Conservation (phyloP, 2,797 vertebrate genomes). For the Etheostoma perlongum region DNA sequence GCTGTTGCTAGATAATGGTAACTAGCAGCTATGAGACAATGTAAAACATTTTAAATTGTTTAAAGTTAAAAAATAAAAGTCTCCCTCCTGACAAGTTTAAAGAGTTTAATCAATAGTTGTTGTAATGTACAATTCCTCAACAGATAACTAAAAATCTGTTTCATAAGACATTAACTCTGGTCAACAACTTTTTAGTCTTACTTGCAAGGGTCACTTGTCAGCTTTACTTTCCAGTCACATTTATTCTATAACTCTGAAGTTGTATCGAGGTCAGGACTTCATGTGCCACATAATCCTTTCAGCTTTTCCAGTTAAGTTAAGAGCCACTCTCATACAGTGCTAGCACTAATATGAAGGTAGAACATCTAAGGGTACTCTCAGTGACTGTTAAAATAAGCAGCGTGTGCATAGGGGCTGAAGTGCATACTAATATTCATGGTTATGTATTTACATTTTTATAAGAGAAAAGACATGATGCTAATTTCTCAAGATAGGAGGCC, state of each 20-base stretch:
- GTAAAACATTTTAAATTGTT: conserved; percentile 7
- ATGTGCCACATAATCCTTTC: conserved; percentile 39
- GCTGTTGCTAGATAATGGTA: conserved; percentile 42
- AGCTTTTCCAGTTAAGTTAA: conserved; percentile 33
- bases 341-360: conserved; percentile 5
- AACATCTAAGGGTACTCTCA: conserved; percentile 20
- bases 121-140: not conserved
- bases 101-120: not conserved
- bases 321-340: conserved; percentile 26
- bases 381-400: conserved; percentile 6
- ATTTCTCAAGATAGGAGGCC: not conserved
- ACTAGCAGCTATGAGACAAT: conserved; percentile 47
- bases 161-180: not conserved
- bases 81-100: too few species aligned
- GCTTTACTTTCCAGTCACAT: conserved; percentile 23
- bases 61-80: not conserved
- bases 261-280: conserved; percentile 53
- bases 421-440: conserved; percentile 14
- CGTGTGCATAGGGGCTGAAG: not conserved
- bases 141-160: not conserved
- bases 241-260: conserved; percentile 51
- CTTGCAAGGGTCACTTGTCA: conserved; percentile 14
- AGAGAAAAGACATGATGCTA: not conserved
- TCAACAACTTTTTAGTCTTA: conserved; percentile 12
- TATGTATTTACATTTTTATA: not conserved